phyloP scores from a whole-genome alignment of 2,797 vertebrate species.

The Alcedo quadribrachys region DNA sequence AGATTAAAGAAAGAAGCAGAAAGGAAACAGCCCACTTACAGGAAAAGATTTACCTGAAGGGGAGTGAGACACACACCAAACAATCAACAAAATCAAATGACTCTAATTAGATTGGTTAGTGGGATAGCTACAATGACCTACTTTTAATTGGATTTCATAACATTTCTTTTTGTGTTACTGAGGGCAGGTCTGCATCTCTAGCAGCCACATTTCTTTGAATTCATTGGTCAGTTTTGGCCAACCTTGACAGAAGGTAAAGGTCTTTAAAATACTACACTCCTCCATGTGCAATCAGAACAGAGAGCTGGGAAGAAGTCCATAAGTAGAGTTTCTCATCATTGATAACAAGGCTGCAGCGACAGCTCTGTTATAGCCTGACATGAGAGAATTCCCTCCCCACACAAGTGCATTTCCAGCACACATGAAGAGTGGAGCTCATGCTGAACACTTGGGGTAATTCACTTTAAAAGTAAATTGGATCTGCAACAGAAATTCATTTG shows the following conservation, averaged over 20 bases:
- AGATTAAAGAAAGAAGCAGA: constrained; percentile 33
- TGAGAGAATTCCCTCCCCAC: background rate
- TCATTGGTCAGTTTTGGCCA: background rate
- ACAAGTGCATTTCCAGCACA: background rate
- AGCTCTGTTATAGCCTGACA: accelerated
- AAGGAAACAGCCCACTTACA: background rate
- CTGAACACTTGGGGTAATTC: background rate
- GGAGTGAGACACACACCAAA: background rate
- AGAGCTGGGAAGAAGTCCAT: background rate
- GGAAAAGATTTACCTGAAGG: constrained; percentile 21
- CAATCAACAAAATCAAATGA: background rate
- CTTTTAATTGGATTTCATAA: background rate
- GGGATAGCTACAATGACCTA: background rate
- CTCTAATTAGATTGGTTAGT: background rate
- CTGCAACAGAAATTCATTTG: background rate
- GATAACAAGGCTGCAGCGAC: background rate
- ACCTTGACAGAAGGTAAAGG: background rate
- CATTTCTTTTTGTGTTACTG: background rate
- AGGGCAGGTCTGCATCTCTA: background rate
- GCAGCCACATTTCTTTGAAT: background rate
- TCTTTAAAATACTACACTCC: background rate
- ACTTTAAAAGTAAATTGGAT: background rate
- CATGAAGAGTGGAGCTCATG: background rate
- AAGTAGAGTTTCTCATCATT: background rate
- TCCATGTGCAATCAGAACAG: background rate